Evolutionary conservation across 1,140 invertebrate genomes (phyloP), one percentile per base, ranked within the genome.

Genomic region (Bombus picipes): DNA sequence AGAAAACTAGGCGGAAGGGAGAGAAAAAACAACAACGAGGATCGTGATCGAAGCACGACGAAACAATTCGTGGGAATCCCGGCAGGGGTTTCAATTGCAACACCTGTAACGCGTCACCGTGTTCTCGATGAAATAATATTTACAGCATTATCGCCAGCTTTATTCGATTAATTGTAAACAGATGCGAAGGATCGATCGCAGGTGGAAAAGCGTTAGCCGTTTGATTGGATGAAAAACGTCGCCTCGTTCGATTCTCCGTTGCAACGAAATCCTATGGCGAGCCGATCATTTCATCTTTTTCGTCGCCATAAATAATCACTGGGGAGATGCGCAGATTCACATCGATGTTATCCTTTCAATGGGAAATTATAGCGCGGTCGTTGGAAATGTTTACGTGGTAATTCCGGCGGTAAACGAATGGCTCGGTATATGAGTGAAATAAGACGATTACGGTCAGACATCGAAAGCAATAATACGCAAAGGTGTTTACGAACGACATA

Each of bases 151-250:
- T 43, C 28, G 47, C 28, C 12, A 10, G 39, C 41, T 75, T 65
- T 10, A 32, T 83, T 75, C 37, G 37, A 82, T 66, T 66, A 75
- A 59, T 28, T 32, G 41, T n/a, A 68, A 47, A 76, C 72, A 43
- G 41, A 37, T 22, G 10, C 32, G 3, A 3, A 39, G 22, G 34
- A 81, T 57, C 43, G 34, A 41, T 34, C 1, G 28, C 71, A 25
- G 32, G 13, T 47, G 37, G n/a, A 71, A n/a, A 57, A 77, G 37
- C 2, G 37, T 2, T 8, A 37, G 6, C 6, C 15, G 28, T 32
- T 28, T 15, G 43, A 57, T 13, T 18, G 47, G 34, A 53, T 76
- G n/a, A 32, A 75, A 75, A 75, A 75, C 13, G 13, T 65, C 18
- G 13, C 15, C 8, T 1, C 10, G n/a, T 57, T 28, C n/a, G 37